Base-by-base conservation (phyloP, 2,113 vertebrate genomes). In the Hippocampus guttulatus region DNA sequence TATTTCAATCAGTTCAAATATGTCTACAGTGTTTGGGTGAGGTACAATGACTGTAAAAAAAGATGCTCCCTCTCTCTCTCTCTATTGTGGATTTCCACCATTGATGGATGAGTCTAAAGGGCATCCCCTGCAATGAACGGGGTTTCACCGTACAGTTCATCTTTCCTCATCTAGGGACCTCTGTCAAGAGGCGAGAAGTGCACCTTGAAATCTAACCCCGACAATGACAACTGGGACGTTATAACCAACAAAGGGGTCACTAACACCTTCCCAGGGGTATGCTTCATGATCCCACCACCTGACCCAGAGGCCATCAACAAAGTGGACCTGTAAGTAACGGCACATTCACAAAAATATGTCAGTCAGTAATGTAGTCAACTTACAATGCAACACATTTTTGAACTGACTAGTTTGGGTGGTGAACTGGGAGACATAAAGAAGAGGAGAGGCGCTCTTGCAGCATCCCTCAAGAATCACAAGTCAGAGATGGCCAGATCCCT, bases 271-370 rank as follows among this genome's bases (percentile, higher is more conserved):
- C 97, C 97, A 1, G 94, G 94, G 41, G 91, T 93, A 74, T 98
- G 96, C 64, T 95, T 99, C 88, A 84, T 84, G 72, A 93, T 98
- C 77, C 95, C 94, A 47, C 94, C 96, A 0, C 95, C 96, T 16
- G 95, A 98, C 82, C 78, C 87, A 0, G 95, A 96, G 0, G 90
- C 95, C 14, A 87, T 93, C 55, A 87, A 93, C 67, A 93, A 81
- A 78, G 91, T 93, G 81, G 93, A 95, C 16, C 87, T 91, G 97
- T 98, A 86, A 88, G 87, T 71, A 55, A 69, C 25, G 16, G 38
- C 14, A 47, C 12, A 14, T 10, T 18, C 2, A 11, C 30, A 75
- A 65, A 8, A 52, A 60, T 27, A 58, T 20, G 47, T 51, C 47
- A 51, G 60, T 23, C 60, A 21, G 6, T 74, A 6, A 64, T 11